phyloP scores from a whole-genome alignment of 2,797 vertebrate species.

The Alfaro cultratus region DNA sequence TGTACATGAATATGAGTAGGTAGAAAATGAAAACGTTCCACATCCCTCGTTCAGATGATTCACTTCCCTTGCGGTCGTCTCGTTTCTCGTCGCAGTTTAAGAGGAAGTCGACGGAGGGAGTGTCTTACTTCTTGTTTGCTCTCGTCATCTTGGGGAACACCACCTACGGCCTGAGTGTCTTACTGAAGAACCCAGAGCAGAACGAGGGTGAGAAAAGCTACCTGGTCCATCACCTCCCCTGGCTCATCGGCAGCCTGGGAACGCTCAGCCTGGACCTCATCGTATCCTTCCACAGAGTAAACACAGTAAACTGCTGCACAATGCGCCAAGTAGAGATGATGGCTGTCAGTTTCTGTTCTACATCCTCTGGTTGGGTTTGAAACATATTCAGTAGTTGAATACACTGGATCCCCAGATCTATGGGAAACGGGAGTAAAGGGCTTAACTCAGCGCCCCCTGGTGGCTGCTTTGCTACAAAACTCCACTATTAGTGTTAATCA shows the following conservation, averaged over 20 bases:
- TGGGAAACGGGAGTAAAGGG: neutral
- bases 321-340: neutral
- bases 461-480: neutral
- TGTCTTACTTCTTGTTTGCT: slow-evolving; percentile 92
- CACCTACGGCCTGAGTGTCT: slow-evolving; percentile 88
- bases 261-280: slow-evolving; percentile 88
- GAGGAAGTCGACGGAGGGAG: slow-evolving; percentile 89
- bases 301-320: neutral
- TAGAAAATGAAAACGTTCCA: neutral
- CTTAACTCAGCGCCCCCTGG: neutral
- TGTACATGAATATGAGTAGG: neutral
- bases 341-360: neutral
- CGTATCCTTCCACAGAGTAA: slow-evolving; percentile 86
- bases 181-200: slow-evolving; percentile 90
- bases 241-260: slow-evolving; percentile 95
- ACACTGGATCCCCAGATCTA: neutral
- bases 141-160: slow-evolving; percentile 94
- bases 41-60: slow-evolving; percentile 5
- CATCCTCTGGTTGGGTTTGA: slow-evolving; percentile 21
- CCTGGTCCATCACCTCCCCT: slow-evolving; percentile 91
- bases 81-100: slow-evolving; percentile 77
- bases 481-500: neutral
- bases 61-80: neutral
- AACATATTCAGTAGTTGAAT: slow-evolving; percentile 19
- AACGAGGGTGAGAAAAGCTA: slow-evolving; percentile 85